phyloP scores from a whole-genome alignment of 1,140 invertebrate genomes.

The Seison nebaliae region DNA sequence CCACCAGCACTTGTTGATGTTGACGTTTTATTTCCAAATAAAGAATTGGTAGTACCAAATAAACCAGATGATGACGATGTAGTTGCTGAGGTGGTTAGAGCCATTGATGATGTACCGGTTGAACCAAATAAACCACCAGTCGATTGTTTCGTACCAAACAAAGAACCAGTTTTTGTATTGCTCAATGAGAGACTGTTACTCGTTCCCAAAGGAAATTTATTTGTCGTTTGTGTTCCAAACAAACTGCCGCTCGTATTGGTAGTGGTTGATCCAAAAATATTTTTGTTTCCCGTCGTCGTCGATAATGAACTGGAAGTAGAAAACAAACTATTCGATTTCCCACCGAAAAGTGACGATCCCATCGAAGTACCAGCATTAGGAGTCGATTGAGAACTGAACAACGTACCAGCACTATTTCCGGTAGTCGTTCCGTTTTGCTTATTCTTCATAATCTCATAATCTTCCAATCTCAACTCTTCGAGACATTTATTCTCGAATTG shows the following conservation, averaged over 20 bases:
- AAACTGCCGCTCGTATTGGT: constrained; percentile 4
- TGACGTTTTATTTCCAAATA: not conserved
- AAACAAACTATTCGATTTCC: constrained; percentile 5
- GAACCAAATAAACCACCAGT: not conserved
- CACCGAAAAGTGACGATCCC: constrained; percentile 6
- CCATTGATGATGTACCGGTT: constrained; percentile 1
- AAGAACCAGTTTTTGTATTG: too few relatives aligned
- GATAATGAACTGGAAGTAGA: not conserved
- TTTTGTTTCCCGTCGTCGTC: not conserved
- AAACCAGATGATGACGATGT: constrained; percentile 13
- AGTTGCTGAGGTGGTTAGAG: constrained; percentile 14
- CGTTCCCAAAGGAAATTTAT: not conserved
- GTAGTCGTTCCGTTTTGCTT: constrained; percentile 7
- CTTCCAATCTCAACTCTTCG: constrained; percentile 58
- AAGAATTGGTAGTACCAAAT: not conserved
- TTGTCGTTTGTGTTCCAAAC: not conserved
- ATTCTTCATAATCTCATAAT: constrained; percentile 55
- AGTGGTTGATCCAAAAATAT: constrained; percentile 15
- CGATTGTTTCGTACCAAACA: not conserved
- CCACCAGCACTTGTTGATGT: constrained; percentile 5
- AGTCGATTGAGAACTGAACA: constrained; percentile 10
- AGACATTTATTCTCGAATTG: constrained; percentile 77
- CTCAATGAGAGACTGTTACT: too few relatives aligned
- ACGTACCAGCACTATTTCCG: constrained; percentile 17
- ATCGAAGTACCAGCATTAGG: not conserved